Percentiles rank a stretch among this genome's conserved stretches.
These are phyloP conservation scores for Drosophila pectinifera DNA, from an alignment of 1,140 invertebrate species.

Conservation along the genomic window DNA sequence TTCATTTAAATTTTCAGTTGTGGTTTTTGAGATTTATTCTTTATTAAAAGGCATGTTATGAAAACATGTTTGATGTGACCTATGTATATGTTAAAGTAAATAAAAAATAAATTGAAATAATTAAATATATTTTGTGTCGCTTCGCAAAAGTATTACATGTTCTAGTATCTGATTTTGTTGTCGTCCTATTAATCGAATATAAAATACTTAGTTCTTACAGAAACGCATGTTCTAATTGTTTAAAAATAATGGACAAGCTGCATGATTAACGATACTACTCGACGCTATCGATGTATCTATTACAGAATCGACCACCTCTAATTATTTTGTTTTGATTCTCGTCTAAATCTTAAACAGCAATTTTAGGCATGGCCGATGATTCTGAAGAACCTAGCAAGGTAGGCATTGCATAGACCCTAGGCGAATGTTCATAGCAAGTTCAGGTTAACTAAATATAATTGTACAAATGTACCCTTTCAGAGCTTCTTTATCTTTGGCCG, in stretches of 20 bases:
- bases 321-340: constrained; percentile 31
- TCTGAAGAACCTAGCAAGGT: constrained; percentile 63
- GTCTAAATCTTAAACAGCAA: constrained; percentile 18
- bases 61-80: too few relatives aligned
- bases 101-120: too few relatives aligned
- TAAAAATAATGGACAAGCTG: not conserved
- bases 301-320: not conserved
- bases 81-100: too few relatives aligned
- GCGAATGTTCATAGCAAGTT: not conserved
- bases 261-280: too few relatives aligned
- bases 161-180: too few relatives aligned
- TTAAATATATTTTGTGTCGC: too few relatives aligned
- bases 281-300: not conserved
- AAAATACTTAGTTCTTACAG: not conserved
- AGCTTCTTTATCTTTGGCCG: constrained; percentile 86
- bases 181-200: too few relatives aligned
- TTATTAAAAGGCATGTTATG: too few relatives aligned
- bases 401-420: not conserved
- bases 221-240: not conserved
- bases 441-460: not conserved
- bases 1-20: not conserved
- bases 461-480: constrained; percentile 2
- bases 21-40: too few relatives aligned
- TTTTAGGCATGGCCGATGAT: constrained; percentile 57
- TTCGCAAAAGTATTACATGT: too few relatives aligned